These are phyloP conservation scores for Micoletzkya japonica DNA, from an alignment of 2,888 invertebrate genomes.

Conservation along the genomic window DNA sequence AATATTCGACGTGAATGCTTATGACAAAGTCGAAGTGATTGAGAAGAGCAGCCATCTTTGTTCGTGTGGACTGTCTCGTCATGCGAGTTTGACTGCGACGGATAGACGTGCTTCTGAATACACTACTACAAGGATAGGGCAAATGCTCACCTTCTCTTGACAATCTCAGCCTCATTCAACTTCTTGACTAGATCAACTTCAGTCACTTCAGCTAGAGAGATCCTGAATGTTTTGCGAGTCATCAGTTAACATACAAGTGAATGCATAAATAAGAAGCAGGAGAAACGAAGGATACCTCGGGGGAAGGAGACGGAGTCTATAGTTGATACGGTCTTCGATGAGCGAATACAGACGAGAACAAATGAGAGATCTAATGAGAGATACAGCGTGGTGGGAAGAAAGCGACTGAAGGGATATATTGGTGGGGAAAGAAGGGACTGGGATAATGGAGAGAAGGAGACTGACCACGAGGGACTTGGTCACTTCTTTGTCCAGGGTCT, in stretches of 20 bases:
- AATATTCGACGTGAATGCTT: background rate
- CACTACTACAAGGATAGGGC: background rate
- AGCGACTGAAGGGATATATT: background rate
- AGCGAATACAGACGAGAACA: slow-evolving; percentile 9
- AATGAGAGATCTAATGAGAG: background rate
- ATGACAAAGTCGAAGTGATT: slow-evolving; percentile 23
- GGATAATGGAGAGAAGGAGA: background rate
- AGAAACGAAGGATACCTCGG: background rate
- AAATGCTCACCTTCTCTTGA: slow-evolving; percentile 5
- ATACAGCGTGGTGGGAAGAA: slow-evolving; percentile 18
- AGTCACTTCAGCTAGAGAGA: slow-evolving; percentile 1
- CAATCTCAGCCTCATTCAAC: slow-evolving; percentile 9
- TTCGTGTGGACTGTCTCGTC: slow-evolving; percentile 1
- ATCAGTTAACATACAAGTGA: too few relatives aligned
- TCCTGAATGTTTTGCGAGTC: background rate
- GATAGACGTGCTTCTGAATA: background rate
- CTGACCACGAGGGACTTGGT: slow-evolving; percentile 22
- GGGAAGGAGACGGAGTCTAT: slow-evolving; percentile 18
- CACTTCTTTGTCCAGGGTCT: background rate
- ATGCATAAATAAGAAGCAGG: too few relatives aligned
- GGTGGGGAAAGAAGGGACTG: background rate
- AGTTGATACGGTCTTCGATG: slow-evolving; percentile 11
- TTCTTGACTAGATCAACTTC: slow-evolving; percentile 20
- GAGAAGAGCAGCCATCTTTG: background rate
- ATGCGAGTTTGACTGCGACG: background rate